Evolutionary conservation across 2,888 invertebrate genomes (phyloP).

Genomic region (Griposia aprilina): DNA sequence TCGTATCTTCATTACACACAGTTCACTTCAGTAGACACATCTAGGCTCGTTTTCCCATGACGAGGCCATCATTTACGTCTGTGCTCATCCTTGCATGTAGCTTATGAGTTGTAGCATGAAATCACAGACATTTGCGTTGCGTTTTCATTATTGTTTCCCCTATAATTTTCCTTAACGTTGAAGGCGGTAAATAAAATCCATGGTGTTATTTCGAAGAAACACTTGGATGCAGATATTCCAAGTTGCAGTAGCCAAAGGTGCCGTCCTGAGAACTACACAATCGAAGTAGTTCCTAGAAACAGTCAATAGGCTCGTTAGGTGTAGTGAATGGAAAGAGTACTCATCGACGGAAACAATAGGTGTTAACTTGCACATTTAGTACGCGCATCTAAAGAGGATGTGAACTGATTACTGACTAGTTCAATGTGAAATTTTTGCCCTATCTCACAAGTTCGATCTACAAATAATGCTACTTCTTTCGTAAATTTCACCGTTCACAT

Average conservation of each 20-base stretch:
- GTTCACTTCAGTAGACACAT: conserved; percentile 75
- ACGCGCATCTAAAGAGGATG: conserved; percentile 76
- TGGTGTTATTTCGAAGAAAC: conserved; percentile 67
- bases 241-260: conserved; percentile 73
- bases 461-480: conserved; percentile 15
- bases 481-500: conserved; percentile 1
- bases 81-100: conserved; percentile 73
- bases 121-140: conserved; percentile 50
- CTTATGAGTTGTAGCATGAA: conserved; percentile 60
- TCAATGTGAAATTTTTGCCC: conserved; percentile 46
- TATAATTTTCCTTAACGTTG: conserved; percentile 75
- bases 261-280: conserved; percentile 82
- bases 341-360: conserved; percentile 82
- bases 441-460: conserved; percentile 17
- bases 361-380: conserved; percentile 80
- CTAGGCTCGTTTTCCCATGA: conserved; percentile 85
- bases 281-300: conserved; percentile 81
- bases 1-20: conserved; percentile 73
- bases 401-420: conserved; percentile 77
- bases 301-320: conserved; percentile 74
- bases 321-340: conserved; percentile 78
- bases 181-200: conserved; percentile 61
- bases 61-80: conserved; percentile 73
- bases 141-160: conserved; percentile 60
- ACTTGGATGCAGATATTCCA: conserved; percentile 71